Conservation (phyloP, 2,888 invertebrate genomes). For the Yponomeuta cagnagella region DNA sequence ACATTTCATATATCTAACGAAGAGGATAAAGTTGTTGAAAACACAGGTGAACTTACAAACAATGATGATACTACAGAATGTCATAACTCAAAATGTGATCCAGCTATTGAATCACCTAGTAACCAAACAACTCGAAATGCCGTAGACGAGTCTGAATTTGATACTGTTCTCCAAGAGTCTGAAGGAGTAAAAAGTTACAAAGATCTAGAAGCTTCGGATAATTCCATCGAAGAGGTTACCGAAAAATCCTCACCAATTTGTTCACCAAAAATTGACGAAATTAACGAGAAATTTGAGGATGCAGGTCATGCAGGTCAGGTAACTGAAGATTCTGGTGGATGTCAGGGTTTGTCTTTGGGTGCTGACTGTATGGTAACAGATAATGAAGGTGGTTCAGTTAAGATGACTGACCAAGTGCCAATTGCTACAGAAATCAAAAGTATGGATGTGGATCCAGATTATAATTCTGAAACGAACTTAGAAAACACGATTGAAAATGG, state of each 20-base stretch:
- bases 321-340: not conserved
- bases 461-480: not conserved
- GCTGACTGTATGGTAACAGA: not conserved
- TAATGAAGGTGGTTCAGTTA: not conserved
- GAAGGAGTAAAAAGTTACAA: not conserved
- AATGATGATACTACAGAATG: not conserved
- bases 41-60: not conserved
- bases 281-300: not conserved
- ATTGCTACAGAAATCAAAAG: not conserved
- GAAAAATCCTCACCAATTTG: not conserved
- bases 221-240: not conserved
- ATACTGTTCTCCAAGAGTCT: not conserved
- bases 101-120: not conserved
- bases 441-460: not conserved
- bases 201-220: not conserved
- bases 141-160: not conserved
- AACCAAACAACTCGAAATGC: not conserved
- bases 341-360: too few relatives aligned
- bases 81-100: not conserved
- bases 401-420: not conserved
- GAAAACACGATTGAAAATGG: not conserved
- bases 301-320: not conserved
- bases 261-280: not conserved
- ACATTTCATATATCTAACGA: not conserved
- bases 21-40: not conserved